phyloP scores from a whole-genome alignment of 2,113 vertebrate species.

The Heloderma charlesbogerti region DNA sequence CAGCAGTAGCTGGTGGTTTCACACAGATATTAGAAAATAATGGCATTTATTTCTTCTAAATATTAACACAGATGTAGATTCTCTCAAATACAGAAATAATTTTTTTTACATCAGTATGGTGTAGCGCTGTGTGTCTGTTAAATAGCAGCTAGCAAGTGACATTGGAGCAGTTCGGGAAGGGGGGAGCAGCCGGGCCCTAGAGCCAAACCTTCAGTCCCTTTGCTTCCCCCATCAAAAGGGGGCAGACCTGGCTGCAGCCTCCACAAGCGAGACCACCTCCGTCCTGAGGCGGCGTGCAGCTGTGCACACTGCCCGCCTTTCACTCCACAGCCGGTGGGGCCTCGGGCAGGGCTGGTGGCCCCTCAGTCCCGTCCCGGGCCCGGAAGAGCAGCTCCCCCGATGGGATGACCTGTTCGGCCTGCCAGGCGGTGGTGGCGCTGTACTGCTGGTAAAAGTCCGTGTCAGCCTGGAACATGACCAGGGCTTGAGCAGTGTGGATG shows the following conservation, averaged over 20 bases:
- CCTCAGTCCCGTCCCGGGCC: conserved; percentile 68
- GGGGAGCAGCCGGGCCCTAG: background rate
- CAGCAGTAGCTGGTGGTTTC: too few species aligned
- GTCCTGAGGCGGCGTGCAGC: too few species aligned
- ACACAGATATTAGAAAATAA: conserved; percentile 76
- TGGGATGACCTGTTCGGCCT: conserved; percentile 89
- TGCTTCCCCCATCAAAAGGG: background rate
- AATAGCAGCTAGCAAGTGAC: conserved; percentile 17
- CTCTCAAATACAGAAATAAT: conserved; percentile 52
- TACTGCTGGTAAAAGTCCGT: conserved; percentile 97
- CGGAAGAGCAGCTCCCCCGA: conserved; percentile 88
- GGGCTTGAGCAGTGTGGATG: conserved; percentile 96
- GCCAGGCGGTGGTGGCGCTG: conserved; percentile 82
- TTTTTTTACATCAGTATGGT: conserved; percentile 39
- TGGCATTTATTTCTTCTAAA: conserved; percentile 75
- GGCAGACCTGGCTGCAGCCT: background rate
- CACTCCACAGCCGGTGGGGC: conserved; percentile 33
- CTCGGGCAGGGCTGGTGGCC: conserved; percentile 50
- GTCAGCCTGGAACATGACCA: conserved; percentile 98
- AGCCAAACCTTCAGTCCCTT: conserved; percentile 12
- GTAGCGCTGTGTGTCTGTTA: conserved; percentile 41
- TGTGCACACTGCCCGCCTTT: accelerated
- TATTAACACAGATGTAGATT: conserved; percentile 40
- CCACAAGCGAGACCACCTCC: too few species aligned
- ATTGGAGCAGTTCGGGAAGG: too few species aligned